Evolutionary conservation across 2,113 vertebrate species (phyloP).

Genomic region (Stomatorhinus ivindoensis): DNA sequence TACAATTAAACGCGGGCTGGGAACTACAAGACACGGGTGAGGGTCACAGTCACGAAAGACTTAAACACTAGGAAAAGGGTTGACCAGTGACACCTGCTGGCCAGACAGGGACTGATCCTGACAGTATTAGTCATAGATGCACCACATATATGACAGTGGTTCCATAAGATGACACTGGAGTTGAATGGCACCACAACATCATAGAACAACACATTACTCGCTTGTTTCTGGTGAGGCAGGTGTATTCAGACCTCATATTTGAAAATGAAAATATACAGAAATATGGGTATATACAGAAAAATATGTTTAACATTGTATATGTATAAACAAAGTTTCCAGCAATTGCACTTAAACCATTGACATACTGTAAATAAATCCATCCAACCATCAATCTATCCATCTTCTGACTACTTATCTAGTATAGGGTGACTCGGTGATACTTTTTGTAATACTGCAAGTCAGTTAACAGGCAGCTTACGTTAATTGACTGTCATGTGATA

Average conservation of each 20-base stretch:
- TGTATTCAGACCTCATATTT: no score
- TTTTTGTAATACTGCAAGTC: background rate
- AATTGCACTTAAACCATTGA: background rate
- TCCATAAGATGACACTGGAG: background rate
- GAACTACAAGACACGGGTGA: background rate
- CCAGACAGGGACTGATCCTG: background rate
- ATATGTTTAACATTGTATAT: background rate
- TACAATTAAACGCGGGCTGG: no score
- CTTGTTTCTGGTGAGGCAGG: no score
- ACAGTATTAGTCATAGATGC: background rate
- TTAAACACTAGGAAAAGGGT: background rate
- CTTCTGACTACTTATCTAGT: background rate
- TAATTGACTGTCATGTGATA: conserved; percentile 5
- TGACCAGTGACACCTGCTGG: background rate
- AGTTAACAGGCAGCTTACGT: background rate
- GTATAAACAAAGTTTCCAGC: background rate
- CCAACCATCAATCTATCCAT: background rate
- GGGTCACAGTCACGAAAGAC: background rate
- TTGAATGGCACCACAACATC: background rate
- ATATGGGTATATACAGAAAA: background rate
- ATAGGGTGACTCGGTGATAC: background rate
- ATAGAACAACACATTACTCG: background rate
- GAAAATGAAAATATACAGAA: no score
- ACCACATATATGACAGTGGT: background rate
- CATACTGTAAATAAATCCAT: background rate